A percentile compares a stretch with the other conserved stretches of the same genome.
Evolutionary conservation across 2,113 vertebrate genomes (phyloP).

Genomic region (Bombycilla garrulus): DNA sequence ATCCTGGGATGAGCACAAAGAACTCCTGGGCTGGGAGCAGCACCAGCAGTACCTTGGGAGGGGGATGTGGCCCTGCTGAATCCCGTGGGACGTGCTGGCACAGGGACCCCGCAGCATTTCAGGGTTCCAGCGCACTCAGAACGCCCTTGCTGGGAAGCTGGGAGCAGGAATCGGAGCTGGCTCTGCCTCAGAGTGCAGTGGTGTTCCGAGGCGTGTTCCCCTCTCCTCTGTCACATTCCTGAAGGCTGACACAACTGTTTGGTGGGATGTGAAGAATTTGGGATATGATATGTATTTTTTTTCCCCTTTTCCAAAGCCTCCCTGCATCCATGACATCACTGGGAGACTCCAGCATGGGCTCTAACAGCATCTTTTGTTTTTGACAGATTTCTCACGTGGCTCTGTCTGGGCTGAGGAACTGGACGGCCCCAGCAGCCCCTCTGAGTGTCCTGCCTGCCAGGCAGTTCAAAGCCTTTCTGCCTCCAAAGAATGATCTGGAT

Average conservation of each 20-base stretch:
- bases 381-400: conserved; percentile 87
- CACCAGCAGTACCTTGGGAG: fast-evolving
- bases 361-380: not conserved
- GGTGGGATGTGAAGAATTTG: not conserved
- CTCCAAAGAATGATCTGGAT: conserved; percentile 81
- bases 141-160: not conserved
- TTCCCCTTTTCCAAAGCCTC: not conserved
- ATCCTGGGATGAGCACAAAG: not conserved
- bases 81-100: not conserved
- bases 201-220: fast-evolving
- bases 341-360: not conserved
- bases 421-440: conserved; percentile 81
- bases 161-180: not conserved
- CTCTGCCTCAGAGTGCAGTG: not conserved
- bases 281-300: fast-evolving
- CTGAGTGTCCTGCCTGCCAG: conserved; percentile 75
- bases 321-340: not conserved
- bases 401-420: conserved; percentile 88
- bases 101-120: fast-evolving
- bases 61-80: not conserved
- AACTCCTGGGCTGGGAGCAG: not conserved
- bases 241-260: not conserved
- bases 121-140: not conserved
- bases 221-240: not conserved
- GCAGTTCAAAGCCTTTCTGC: conserved; percentile 90